Evolutionary conservation across 2,113 vertebrate genomes (phyloP), one percentile per base, ranked within the genome.

Genomic region (Leptodactylus fuscus): DNA sequence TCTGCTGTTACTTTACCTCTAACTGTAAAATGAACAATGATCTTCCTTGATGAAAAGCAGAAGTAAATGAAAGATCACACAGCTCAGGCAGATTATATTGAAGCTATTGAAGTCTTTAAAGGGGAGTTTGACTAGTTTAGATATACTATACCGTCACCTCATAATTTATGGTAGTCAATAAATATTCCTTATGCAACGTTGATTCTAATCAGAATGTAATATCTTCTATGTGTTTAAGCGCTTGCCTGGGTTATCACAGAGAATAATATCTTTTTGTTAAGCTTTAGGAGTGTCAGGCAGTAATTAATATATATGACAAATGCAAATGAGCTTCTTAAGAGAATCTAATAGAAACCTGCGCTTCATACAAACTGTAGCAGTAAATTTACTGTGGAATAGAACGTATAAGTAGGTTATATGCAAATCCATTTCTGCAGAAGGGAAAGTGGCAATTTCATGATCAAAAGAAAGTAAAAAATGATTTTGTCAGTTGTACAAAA

Each of bases 351-450:
- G 75, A 80, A 71, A 80, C 24, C 62, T 80, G 24, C 12, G n/a
- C 22, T 71, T 80, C 75, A 27, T 67, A 70, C 77, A 79, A 79
- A 80, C 18, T 32, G 65, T 27, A 11, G 48, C 75, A 38, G 83
- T 71, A 71, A 78, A 71, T 76, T 83, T 76, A 15, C 53, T 9
- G 8, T 67, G 49, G 48, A 85, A 58, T 55, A 83, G 44, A 48
- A 83, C 44, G 71, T 62, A 48, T 80, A 85, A 85, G 83, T 85
- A 85, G 82, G 82, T 85, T 85, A 85, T 44, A 80, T 85, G 83
- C 62, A 85, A 85, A 85, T 78, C 29, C 13, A 51, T 8, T 44
- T 69, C 32, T 78, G 27, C 58, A 53, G 32, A 69, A 38, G 74
- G 46, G 49, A 70, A 70, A 34, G 32, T 85, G 60, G 62, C 32